phyloP scores from a whole-genome alignment of 2,797 vertebrate species.

The Gorsachius magnificus region DNA sequence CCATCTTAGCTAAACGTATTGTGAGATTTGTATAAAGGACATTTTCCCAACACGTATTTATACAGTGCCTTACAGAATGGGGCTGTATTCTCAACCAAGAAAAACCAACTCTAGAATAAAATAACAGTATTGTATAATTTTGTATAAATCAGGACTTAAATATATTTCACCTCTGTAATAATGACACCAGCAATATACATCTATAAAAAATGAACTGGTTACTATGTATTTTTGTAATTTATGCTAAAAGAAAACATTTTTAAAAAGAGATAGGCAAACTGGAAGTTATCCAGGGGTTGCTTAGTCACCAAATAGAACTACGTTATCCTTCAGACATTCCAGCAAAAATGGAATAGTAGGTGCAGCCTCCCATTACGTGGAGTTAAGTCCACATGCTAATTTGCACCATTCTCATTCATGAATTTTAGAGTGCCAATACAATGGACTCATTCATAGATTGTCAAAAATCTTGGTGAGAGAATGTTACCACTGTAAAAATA shows the following conservation, averaged over 20 bases:
- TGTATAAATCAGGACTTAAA: neutral
- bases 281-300: neutral
- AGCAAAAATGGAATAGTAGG: neutral
- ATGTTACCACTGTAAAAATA: neutral
- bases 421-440: neutral
- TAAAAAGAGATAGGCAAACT: neutral
- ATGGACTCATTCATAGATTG: neutral
- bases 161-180: neutral
- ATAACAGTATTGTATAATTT: neutral
- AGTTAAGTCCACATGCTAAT: neutral
- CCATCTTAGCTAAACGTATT: neutral
- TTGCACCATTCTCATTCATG: neutral
- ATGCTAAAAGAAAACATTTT: neutral
- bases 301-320: neutral
- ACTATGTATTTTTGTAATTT: neutral
- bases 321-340: slow-evolving; percentile 5
- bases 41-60: neutral
- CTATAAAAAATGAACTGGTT: neutral
- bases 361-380: neutral
- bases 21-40: neutral
- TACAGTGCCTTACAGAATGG: neutral
- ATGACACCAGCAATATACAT: neutral
- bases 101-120: neutral
- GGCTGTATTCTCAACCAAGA: neutral
- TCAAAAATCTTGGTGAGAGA: neutral